phyloP scores from a whole-genome alignment of 2,888 invertebrate species.

The Augiades crinisus region DNA sequence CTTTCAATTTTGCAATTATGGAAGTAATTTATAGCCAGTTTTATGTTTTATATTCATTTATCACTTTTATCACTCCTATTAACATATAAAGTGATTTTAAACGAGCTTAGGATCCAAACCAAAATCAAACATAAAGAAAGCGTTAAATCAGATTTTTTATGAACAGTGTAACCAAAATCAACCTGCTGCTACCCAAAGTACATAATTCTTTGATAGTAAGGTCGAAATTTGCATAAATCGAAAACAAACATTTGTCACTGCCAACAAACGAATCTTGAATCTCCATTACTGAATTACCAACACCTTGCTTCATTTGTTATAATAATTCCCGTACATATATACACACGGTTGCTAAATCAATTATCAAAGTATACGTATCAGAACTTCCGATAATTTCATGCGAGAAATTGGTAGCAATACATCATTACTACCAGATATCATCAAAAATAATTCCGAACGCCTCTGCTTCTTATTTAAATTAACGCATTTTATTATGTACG shows the following conservation, averaged over 20 bases:
- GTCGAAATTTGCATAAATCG: background rate
- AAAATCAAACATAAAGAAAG: too few species aligned
- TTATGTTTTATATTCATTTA: too few species aligned
- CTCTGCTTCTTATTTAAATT: conserved; percentile 28
- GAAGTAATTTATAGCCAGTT: too few species aligned
- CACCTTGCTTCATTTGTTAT: conserved; percentile 8
- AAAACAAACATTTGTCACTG: background rate
- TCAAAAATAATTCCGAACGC: conserved; percentile 19
- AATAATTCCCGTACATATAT: background rate
- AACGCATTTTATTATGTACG: conserved; percentile 26
- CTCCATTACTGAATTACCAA: conserved; percentile 9
- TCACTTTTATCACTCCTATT: too few species aligned
- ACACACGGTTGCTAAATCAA: conserved; percentile 15
- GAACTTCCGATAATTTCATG: conserved; percentile 40
- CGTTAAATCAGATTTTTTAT: too few species aligned
- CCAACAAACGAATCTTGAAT: conserved; percentile 1
- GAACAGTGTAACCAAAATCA: too few species aligned
- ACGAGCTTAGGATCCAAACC: too few species aligned
- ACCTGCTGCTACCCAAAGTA: too few species aligned
- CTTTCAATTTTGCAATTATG: too few species aligned
- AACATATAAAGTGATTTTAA: too few species aligned
- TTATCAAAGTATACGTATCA: conserved; percentile 17
- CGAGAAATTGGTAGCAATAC: conserved; percentile 47
- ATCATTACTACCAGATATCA: conserved; percentile 45
- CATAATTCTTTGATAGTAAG: too few species aligned